These are phyloP conservation scores for Phytoseiulus persimilis DNA, from an alignment of 2,888 invertebrate species.

Conservation along the genomic window DNA sequence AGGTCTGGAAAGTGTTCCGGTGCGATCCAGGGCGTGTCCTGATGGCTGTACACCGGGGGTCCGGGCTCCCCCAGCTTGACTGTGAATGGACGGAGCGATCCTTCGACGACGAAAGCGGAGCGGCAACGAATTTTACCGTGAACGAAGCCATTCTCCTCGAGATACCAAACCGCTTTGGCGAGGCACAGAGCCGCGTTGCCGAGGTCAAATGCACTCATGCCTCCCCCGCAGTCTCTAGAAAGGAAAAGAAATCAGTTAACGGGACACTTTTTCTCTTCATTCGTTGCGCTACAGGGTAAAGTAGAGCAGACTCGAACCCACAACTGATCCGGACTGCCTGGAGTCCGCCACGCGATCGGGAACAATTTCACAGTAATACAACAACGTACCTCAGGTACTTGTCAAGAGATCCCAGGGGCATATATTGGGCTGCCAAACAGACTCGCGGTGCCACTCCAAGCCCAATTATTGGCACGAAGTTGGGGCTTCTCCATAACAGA, in stretches of 20 bases:
- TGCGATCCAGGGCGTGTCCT: constrained; percentile 68
- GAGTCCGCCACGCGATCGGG: too few species aligned
- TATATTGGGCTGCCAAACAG: constrained; percentile 65
- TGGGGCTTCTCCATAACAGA: background rate
- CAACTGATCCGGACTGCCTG: too few species aligned
- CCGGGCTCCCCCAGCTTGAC: constrained; percentile 79
- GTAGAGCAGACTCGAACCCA: too few species aligned
- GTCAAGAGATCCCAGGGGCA: constrained; percentile 69
- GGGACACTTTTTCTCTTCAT: too few species aligned
- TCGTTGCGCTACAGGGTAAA: too few species aligned
- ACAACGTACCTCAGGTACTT: constrained; percentile 55
- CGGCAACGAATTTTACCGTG: constrained; percentile 77
- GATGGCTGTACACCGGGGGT: constrained; percentile 58
- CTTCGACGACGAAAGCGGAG: constrained; percentile 66
- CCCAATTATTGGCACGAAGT: background rate
- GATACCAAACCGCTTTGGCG: constrained; percentile 74
- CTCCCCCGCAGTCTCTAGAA: constrained; percentile 43
- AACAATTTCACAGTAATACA: too few species aligned
- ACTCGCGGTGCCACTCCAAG: background rate
- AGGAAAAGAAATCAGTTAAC: background rate
- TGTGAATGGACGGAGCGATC: constrained; percentile 61
- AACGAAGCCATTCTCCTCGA: constrained; percentile 55
- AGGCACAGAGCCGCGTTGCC: constrained; percentile 71
- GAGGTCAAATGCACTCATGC: constrained; percentile 58
- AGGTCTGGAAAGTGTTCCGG: constrained; percentile 61